These are phyloP conservation scores for Oreochromis niloticus DNA, from an alignment of 2,113 vertebrate species.

Conservation along the genomic window DNA sequence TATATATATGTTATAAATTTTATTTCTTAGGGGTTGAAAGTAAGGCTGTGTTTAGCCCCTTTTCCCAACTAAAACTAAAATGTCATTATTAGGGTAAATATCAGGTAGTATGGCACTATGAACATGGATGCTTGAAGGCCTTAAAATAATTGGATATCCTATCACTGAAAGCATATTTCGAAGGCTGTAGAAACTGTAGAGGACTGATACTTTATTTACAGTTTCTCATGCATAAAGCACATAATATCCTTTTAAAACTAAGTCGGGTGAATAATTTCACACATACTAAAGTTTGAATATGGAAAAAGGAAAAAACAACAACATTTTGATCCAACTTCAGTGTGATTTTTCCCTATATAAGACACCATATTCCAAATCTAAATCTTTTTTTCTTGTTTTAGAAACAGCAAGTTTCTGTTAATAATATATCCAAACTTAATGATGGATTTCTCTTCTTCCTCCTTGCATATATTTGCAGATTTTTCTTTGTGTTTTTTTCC, in stretches of 20 bases:
- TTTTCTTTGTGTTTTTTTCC: neutral
- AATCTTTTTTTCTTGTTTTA: neutral
- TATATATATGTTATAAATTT: neutral
- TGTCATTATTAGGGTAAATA: neutral
- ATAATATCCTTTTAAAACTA: neutral
- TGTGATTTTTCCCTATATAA: neutral
- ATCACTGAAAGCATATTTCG: neutral
- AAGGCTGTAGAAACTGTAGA: neutral
- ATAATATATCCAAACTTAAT: neutral
- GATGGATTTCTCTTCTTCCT: neutral
- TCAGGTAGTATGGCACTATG: neutral
- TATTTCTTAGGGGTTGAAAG: neutral
- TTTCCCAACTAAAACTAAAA: neutral
- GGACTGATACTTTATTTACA: neutral
- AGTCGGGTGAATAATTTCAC: neutral
- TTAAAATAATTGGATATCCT: neutral
- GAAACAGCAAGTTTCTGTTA: neutral
- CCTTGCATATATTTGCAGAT: neutral
- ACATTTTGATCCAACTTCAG: neutral
- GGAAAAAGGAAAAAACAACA: neutral
- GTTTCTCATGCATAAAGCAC: neutral
- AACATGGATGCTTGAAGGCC: neutral
- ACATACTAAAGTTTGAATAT: neutral
- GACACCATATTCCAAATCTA: neutral
- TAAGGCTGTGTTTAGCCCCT: neutral